Percentiles rank a stretch among this genome's conserved stretches.
These are phyloP conservation scores for Garrulus glandarius DNA, from an alignment of 2,797 vertebrate genomes.

Conservation along the genomic window DNA sequence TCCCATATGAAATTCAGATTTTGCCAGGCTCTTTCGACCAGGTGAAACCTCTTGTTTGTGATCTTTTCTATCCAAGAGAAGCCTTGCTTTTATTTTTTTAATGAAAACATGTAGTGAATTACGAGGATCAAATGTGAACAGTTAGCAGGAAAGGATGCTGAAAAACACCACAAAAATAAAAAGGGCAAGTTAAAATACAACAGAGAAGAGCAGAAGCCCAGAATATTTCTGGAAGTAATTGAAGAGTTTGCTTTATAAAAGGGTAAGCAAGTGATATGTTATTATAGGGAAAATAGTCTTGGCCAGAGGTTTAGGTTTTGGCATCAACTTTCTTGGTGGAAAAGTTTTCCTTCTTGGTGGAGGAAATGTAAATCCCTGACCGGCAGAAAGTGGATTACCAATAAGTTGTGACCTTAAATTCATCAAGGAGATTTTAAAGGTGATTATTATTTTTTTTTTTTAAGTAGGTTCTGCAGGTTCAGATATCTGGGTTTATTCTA, in stretches of 20 bases:
- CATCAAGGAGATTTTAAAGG: background rate
- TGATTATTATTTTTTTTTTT: background rate
- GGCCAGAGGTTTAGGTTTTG: background rate
- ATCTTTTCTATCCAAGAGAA: background rate
- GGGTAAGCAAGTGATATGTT: background rate
- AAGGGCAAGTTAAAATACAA: background rate
- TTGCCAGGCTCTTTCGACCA: background rate
- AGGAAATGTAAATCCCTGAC: background rate
- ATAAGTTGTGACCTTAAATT: background rate
- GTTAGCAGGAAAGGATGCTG: background rate
- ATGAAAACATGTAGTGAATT: background rate
- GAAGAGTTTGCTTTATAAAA: background rate
- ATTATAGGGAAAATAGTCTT: background rate
- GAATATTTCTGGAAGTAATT: constrained; percentile 5
- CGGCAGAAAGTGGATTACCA: background rate
- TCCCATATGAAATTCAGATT: background rate
- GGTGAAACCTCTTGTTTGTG: background rate
- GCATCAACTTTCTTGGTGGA: background rate
- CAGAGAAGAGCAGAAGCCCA: background rate
- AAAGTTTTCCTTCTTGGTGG: background rate
- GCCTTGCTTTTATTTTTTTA: background rate
- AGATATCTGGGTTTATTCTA: background rate
- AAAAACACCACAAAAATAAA: background rate
- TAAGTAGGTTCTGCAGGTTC: background rate
- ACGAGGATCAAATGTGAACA: background rate